These are phyloP conservation scores for Platerodrilus igneus DNA, from an alignment of 2,888 invertebrate genomes.

Conservation along the genomic window DNA sequence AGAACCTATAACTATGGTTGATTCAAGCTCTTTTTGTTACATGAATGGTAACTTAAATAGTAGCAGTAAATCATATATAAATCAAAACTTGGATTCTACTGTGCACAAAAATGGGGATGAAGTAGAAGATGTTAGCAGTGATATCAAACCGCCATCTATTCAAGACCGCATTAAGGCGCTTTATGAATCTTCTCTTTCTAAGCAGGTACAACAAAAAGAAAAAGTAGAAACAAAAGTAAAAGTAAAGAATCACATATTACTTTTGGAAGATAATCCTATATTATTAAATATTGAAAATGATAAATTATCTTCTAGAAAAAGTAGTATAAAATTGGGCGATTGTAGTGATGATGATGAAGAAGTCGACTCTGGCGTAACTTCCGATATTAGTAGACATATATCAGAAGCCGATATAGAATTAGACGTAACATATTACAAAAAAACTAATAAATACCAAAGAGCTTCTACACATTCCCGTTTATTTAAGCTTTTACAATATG, in stretches of 20 bases:
- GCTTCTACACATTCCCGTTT: conserved; percentile 69
- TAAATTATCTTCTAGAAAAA: conserved; percentile 26
- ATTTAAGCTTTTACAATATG: conserved; percentile 62
- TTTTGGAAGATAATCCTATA: conserved; percentile 25
- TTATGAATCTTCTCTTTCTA: conserved; percentile 30
- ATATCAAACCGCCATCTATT: conserved; percentile 38
- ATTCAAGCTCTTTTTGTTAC: conserved; percentile 40
- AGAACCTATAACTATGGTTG: neutral
- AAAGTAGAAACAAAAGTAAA: conserved; percentile 30
- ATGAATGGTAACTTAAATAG: conserved; percentile 39
- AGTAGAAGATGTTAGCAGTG: conserved; percentile 13
- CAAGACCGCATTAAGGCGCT: conserved; percentile 44
- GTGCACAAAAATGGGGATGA: conserved; percentile 23
- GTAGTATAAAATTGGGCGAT: conserved; percentile 34
- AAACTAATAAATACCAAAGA: conserved; percentile 59
- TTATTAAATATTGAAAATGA: conserved; percentile 1
- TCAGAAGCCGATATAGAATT: conserved; percentile 63
- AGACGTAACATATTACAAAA: conserved; percentile 57
- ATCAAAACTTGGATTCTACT: conserved; percentile 18
- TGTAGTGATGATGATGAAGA: conserved; percentile 56
- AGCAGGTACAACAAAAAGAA: conserved; percentile 30
- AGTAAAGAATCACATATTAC: conserved; percentile 34
- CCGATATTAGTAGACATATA: conserved; percentile 63
- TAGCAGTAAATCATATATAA: conserved; percentile 24
- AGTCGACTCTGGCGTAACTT: conserved; percentile 66